Conservation (phyloP, 2,888 invertebrate genomes). For the Tinea semifulvella region DNA sequence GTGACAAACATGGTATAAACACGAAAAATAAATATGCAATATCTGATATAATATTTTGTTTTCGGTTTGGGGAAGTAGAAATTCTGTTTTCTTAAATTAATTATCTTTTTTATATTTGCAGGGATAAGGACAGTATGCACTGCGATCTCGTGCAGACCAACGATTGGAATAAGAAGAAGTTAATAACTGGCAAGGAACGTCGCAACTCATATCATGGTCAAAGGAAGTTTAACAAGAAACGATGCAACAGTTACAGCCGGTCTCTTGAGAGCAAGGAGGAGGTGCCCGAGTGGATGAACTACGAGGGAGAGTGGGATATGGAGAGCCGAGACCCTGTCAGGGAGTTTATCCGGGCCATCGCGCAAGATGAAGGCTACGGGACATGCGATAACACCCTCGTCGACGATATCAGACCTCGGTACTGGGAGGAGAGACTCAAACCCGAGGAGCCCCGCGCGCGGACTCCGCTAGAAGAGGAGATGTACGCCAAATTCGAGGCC, state of each 20-base stretch:
- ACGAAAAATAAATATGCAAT: no score
- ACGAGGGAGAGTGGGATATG: conserved; percentile 61
- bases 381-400: conserved; percentile 59
- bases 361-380: conserved; percentile 59
- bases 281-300: conserved; percentile 65
- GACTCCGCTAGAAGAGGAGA: conserved; percentile 54
- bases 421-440: conserved; percentile 43
- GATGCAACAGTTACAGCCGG: conserved; percentile 49
- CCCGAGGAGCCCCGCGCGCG: conserved; percentile 36
- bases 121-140: conserved; percentile 46
- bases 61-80: no score
- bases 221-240: conserved; percentile 43
- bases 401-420: conserved; percentile 47
- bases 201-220: conserved; percentile 53
- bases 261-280: conserved; percentile 54
- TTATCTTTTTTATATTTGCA: no score
- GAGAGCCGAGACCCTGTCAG: conserved; percentile 57
- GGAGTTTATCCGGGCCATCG: conserved; percentile 56
- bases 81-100: no score
- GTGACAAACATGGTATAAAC: not conserved
- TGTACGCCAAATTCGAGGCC: conserved; percentile 69
- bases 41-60: no score
- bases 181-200: conserved; percentile 46
- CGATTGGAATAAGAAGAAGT: conserved; percentile 49
- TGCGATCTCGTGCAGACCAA: conserved; percentile 40